Conservation (phyloP, 2,888 invertebrate species). For the Zaprionus bogoriensis region DNA sequence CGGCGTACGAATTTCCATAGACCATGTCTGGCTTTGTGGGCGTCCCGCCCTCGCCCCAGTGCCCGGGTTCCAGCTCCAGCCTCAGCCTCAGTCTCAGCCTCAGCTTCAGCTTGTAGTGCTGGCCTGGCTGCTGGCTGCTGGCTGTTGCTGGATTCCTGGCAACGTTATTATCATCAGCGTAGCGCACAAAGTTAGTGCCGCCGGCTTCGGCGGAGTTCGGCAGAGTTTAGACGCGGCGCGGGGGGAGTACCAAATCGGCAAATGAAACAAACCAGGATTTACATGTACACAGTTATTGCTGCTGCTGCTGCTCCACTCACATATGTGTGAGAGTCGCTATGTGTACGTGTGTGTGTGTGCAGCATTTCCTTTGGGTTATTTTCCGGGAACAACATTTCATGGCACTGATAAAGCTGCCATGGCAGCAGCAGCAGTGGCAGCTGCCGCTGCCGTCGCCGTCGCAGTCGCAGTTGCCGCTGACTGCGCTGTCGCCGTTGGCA, state of each 20-base stretch:
- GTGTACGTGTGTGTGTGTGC: slow-evolving; percentile 40
- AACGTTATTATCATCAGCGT: slow-evolving; percentile 75
- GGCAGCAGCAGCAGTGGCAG: slow-evolving; percentile 53
- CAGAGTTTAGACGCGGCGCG: background rate
- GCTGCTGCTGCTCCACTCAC: slow-evolving; percentile 43
- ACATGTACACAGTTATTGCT: slow-evolving; percentile 78
- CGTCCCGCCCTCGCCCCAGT: slow-evolving; percentile 18
- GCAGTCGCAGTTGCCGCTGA: slow-evolving; percentile 1
- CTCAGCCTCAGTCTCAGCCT: slow-evolving; percentile 6
- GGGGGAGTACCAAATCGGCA: slow-evolving; percentile 67
- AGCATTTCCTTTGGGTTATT: slow-evolving; percentile 78
- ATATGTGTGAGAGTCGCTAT: slow-evolving; percentile 8
- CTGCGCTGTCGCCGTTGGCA: slow-evolving; percentile 32
- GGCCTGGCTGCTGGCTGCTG: slow-evolving; percentile 19
- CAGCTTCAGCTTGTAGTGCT: slow-evolving; percentile 22
- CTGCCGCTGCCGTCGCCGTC: slow-evolving; percentile 16
- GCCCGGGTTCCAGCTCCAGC: slow-evolving; percentile 8
- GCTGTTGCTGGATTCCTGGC: slow-evolving; percentile 21
- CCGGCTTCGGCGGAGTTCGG: slow-evolving; percentile 55
- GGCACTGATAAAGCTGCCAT: slow-evolving; percentile 79
- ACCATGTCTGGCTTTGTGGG: slow-evolving; percentile 68
- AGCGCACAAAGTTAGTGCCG: slow-evolving; percentile 75
- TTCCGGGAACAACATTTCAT: slow-evolving; percentile 78
- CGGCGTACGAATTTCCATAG: slow-evolving; percentile 76
- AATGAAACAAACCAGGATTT: slow-evolving; percentile 79